phyloP scores from a whole-genome alignment of 2,113 vertebrate genomes.

The Marmota monax region DNA sequence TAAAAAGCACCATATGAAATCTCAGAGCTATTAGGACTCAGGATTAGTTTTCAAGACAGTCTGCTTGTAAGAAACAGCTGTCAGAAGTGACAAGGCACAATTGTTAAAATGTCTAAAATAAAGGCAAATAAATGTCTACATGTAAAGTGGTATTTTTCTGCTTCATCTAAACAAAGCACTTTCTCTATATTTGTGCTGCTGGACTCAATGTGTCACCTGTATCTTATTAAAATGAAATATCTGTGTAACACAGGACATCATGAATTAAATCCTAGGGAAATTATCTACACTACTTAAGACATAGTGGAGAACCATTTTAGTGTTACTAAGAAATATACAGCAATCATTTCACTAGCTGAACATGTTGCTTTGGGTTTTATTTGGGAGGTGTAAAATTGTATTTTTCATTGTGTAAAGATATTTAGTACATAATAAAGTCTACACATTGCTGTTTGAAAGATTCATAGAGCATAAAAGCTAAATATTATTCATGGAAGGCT shows the following conservation, averaged over 20 bases:
- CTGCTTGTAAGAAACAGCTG: conserved; percentile 58
- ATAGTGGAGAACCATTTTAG: neutral
- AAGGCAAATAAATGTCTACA: conserved; percentile 69
- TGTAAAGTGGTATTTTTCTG: conserved; percentile 65
- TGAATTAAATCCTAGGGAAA: neutral
- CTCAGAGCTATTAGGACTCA: conserved; percentile 27
- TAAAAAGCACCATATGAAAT: conserved; percentile 1
- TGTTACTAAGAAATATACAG: neutral
- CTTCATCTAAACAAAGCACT: conserved; percentile 59
- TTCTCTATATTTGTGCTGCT: neutral
- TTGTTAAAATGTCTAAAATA: conserved; percentile 71
- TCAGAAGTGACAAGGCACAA: conserved; percentile 69
- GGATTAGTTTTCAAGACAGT: conserved; percentile 57
- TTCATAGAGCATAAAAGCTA: neutral
- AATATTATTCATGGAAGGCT: neutral
- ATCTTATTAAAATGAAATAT: neutral
- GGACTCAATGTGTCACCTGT: neutral
- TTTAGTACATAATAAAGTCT: neutral
- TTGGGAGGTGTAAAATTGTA: neutral
- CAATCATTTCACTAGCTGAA: neutral
- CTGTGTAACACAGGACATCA: neutral
- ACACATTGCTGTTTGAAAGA: neutral
- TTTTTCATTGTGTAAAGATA: neutral
- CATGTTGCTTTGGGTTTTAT: neutral
- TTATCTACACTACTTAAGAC: neutral